Percentiles rank a stretch among this genome's conserved stretches.
phyloP scores from a whole-genome alignment of 2,797 vertebrate species.

The Luscinia luscinia region DNA sequence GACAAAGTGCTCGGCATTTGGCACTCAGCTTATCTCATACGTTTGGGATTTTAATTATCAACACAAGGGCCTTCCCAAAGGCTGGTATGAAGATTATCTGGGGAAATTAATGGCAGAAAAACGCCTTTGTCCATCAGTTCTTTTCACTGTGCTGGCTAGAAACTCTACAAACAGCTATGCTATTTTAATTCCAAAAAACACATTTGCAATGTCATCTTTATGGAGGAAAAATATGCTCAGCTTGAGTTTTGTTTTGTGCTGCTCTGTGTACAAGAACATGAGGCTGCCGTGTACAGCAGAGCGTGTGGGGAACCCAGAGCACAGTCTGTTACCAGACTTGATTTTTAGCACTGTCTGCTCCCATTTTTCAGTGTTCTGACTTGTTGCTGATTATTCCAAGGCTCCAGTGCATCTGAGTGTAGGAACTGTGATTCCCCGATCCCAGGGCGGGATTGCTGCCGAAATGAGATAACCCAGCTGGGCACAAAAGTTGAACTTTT shows the following conservation, averaged over 20 bases:
- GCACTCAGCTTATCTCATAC: background rate
- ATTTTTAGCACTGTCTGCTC: slow-evolving; percentile 40
- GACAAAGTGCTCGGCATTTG: background rate
- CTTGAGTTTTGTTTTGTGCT: slow-evolving; percentile 13
- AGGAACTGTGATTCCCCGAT: accelerated
- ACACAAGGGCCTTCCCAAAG: background rate
- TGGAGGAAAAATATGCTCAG: background rate
- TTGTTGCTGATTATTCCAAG: background rate
- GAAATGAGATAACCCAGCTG: background rate
- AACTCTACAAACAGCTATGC: background rate
- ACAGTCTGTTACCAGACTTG: slow-evolving; percentile 14
- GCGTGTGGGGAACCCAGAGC: background rate
- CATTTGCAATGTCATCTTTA: slow-evolving; percentile 7
- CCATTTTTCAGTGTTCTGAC: background rate
- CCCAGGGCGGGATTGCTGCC: accelerated
- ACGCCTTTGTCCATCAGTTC: background rate
- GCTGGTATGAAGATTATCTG: background rate
- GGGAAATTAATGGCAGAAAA: background rate
- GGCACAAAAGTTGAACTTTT: background rate
- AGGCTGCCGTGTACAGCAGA: background rate
- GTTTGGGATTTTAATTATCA: slow-evolving; percentile 31
- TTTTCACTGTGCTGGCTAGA: background rate
- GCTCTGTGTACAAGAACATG: background rate
- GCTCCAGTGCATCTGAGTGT: background rate
- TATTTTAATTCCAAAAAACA: background rate